Base-by-base conservation (phyloP, 2,113 vertebrate species). In the Xiphophorus couchianus region DNA sequence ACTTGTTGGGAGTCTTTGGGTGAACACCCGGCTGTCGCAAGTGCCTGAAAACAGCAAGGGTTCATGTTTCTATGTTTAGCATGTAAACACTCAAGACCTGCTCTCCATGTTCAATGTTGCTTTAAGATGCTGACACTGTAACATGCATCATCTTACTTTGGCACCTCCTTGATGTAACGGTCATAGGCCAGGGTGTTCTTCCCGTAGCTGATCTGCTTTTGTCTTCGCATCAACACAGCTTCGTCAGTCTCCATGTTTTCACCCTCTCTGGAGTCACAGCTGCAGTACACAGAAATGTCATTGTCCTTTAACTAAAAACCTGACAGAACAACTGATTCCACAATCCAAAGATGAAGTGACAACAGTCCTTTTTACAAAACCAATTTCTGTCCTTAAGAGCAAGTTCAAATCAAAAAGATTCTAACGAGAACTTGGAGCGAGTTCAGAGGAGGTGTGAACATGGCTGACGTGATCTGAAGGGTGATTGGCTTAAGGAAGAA, bases 201-300 rank as follows among this genome's bases (percentile, higher is more conserved):
- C 1, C 97, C 97, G 0, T 99, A 99, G 88, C 96, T 98, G 68
- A 99, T 99, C 91, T 99, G 98, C 76, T 99, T 99, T 80, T 99
- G 98, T 69, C 98, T 94, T 62, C 98, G 94, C 90, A 98, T 93
- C 68, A 99, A 88, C 69, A 97, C 95, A 1, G 92, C 89, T 71
- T 98, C 96, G 27, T 99, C 97, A 0, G 96, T 99, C 90, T 99
- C 98, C n/a, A 99, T 88, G 66, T 97, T 96, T 0, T 94, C 92
- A 0, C 84, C 90, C 42, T 97, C 97, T 91, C 93, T 97, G 35
- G 97, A 98, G 90, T 97, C 97, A 29, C 96, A 98, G 90, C 98
- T 99, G 73, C 4, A 80, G 42, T 7, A 48, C 5, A 48, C 44
- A 17, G 17, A 19, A 0, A 48, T 3, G 13, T 42, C 15, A 42